phyloP scores from a whole-genome alignment of 2,888 invertebrate genomes.

The Trachelus tabidus region DNA sequence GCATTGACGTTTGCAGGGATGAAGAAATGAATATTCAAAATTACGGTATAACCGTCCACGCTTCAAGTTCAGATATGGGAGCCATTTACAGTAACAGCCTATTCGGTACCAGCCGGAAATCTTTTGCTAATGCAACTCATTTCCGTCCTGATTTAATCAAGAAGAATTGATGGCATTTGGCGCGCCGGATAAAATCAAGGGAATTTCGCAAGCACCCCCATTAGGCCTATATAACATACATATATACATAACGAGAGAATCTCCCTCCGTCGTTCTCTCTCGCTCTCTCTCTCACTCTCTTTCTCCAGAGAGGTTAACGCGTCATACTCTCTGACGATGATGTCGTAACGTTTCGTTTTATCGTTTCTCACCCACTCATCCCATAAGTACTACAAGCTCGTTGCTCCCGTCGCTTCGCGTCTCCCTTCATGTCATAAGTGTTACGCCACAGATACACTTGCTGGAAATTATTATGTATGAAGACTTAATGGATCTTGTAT shows the following conservation, averaged over 20 bases:
- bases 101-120: no score
- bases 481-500: background rate
- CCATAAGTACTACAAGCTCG: background rate
- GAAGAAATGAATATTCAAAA: background rate
- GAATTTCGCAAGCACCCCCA: no score
- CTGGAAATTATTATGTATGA: background rate
- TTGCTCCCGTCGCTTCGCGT: background rate
- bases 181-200: no score
- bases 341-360: background rate
- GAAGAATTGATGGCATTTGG: no score
- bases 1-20: no score
- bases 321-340: background rate
- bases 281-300: background rate
- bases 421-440: background rate
- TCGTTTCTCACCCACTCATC: background rate
- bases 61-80: no score
- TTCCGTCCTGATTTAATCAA: no score
- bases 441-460: background rate
- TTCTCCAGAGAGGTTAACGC: background rate
- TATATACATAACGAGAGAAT: no score
- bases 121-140: no score
- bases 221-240: no score
- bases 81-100: no score
- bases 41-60: background rate
- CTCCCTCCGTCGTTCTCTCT: no score